A percentile compares a stretch with the other conserved stretches of the same genome.
phyloP scores from a whole-genome alignment of 2,888 invertebrate species.

The Diarsia brunnea region DNA sequence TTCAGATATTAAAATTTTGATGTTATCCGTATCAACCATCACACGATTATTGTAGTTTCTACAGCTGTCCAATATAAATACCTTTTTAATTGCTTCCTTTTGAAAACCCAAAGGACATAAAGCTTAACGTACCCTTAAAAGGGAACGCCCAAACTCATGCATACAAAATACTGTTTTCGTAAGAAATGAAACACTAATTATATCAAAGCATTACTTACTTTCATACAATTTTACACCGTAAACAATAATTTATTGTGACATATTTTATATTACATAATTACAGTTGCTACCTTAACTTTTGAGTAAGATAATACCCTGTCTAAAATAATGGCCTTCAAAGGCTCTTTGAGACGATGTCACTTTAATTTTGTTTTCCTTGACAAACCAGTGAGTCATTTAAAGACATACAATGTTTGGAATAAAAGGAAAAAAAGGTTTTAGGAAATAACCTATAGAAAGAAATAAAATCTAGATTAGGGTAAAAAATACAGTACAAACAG shows the following conservation, averaged over 20 bases:
- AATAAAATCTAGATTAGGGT: neutral
- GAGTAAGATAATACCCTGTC: conserved; percentile 68
- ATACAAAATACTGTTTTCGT: conserved; percentile 46
- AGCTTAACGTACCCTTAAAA: conserved; percentile 23
- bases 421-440: conserved; percentile 8
- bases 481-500: too few species aligned
- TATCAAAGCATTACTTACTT: conserved; percentile 27
- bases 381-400: conserved; percentile 41
- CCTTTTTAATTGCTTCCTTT: conserved; percentile 13
- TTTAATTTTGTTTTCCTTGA: conserved; percentile 70
- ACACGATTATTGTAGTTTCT: neutral
- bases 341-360: conserved; percentile 70
- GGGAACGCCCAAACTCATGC: conserved; percentile 30
- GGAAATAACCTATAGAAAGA: neutral
- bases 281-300: conserved; percentile 67
- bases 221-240: conserved; percentile 22
- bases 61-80: neutral
- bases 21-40: neutral
- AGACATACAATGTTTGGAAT: conserved; percentile 40
- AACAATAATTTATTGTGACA: conserved; percentile 55
- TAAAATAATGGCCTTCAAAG: conserved; percentile 69
- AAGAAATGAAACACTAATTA: conserved; percentile 33
- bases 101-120: neutral
- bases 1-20: too few species aligned
- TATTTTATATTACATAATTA: conserved; percentile 63